Base-by-base conservation (phyloP, 2,888 invertebrate species). In the Andrena marginata region DNA sequence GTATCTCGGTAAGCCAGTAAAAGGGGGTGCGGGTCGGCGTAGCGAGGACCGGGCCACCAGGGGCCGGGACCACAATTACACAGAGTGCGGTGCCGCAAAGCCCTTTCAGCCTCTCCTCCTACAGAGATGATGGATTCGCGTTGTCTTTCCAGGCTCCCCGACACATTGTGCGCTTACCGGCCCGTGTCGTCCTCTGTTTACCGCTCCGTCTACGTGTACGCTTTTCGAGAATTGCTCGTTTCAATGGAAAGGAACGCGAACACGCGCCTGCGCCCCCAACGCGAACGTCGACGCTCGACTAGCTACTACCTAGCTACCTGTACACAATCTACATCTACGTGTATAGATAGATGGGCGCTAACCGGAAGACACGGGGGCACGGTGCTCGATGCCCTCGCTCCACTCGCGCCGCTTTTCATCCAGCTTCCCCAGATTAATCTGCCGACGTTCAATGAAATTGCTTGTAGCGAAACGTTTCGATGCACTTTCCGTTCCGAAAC, bases 101-200 rank as follows among this genome's bases (percentile, higher is more conserved):
- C 90, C 91, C 90, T 91, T 92, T 91, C 90, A 90, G 90, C 82
- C 87, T 85, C 87, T 79, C 86, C 82, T 80, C 82, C 77, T 84
- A 82, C 86, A 88, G 90, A 88, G 90, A 89, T 91, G 90, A 90
- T 90, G 91, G 90, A 90, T 90, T 88, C 90, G 80, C 80, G 90
- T 92, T 90, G 90, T 90, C 89, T 90, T 90, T 88, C 85, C 74
- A 79, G 77, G 83, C 90, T 89, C 89, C 88, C 86, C 78, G 84
- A 82, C 80, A 84, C 84, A 89, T 86, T 88, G 86, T 87, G 69
- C 87, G 75, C 81, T 65, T 81, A 84, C 81, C 83, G 85, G 81
- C 73, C 85, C 86, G 77, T 74, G 77, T 84, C 80, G 72, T 81
- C 75, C 84, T 84, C 85, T 80, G 72, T 77, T 83, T 78, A 73